Evolutionary conservation across 2,113 vertebrate species (phyloP).

Genomic region (Oostethus manadensis): DNA sequence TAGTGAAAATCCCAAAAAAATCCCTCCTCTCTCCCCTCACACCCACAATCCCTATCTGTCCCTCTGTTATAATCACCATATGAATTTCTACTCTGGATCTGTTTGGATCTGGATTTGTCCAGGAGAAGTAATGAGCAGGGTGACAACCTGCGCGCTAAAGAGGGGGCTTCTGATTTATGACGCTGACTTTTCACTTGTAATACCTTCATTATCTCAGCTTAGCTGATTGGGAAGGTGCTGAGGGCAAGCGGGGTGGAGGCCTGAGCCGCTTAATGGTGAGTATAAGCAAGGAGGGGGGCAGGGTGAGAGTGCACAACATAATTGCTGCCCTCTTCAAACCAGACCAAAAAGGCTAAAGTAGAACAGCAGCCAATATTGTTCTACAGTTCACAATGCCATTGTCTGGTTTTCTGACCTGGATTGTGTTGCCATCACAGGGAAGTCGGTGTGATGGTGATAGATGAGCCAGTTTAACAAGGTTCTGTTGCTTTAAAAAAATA

Average conservation of each 20-base stretch:
- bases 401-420: too few species aligned
- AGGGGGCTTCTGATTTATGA: slow-evolving; percentile 57
- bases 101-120: slow-evolving; percentile 10
- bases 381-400: too few species aligned
- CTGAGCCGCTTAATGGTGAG: slow-evolving; percentile 62
- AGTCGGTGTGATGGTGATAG: too few species aligned
- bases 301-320: slow-evolving; percentile 29
- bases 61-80: slow-evolving; percentile 1
- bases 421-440: too few species aligned
- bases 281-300: slow-evolving; percentile 39
- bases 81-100: slow-evolving; percentile 20
- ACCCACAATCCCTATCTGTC: slow-evolving; percentile 19
- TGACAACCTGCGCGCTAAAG: slow-evolving; percentile 20
- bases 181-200: slow-evolving; percentile 70
- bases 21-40: slow-evolving; percentile 33
- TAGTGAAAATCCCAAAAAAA: slow-evolving; percentile 65
- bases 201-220: slow-evolving; percentile 63
- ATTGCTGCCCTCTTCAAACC: slow-evolving; percentile 51
- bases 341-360: slow-evolving; percentile 31
- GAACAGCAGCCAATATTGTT: slow-evolving; percentile 16
- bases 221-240: slow-evolving; percentile 41
- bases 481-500: too few species aligned
- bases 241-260: slow-evolving; percentile 16
- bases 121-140: slow-evolving; percentile 18
- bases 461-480: too few species aligned